Evolutionary conservation across 2,113 vertebrate species (phyloP).

Genomic region (Xerus inauris): DNA sequence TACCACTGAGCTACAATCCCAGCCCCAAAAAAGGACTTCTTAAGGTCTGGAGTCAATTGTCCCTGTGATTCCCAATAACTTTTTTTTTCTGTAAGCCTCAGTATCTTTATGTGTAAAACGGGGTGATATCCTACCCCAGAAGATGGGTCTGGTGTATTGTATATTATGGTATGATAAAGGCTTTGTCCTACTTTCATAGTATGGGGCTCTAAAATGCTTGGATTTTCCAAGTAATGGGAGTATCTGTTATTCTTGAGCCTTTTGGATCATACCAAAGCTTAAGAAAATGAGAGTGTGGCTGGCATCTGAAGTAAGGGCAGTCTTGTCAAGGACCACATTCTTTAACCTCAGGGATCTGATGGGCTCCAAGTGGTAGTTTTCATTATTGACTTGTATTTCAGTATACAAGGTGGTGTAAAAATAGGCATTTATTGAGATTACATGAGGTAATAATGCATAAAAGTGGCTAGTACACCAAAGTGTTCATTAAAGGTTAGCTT

Average conservation of each 20-base stretch:
- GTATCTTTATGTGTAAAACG: slow-evolving; percentile 1
- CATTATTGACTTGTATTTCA: neutral
- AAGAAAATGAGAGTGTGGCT: neutral
- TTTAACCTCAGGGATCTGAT: neutral
- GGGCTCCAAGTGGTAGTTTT: neutral
- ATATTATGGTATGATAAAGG: neutral
- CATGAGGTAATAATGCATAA: neutral
- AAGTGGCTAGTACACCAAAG: neutral
- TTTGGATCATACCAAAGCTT: neutral
- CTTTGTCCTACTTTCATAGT: neutral
- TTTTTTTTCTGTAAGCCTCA: neutral
- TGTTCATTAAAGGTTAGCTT: neutral
- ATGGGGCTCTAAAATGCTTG: neutral
- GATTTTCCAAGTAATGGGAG: neutral
- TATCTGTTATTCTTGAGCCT: neutral
- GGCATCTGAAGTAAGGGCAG: neutral
- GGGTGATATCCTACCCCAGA: neutral
- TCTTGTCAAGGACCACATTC: neutral
- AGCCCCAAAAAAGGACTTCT: no score
- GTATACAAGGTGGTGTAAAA: neutral
- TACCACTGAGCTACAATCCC: no score
- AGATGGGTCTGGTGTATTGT: neutral
- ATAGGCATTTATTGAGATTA: neutral
- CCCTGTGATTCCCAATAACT: neutral
- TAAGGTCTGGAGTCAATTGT: neutral